These are phyloP conservation scores for Leptobrachium leishanense DNA, from an alignment of 2,113 vertebrate genomes.

Conservation along the genomic window DNA sequence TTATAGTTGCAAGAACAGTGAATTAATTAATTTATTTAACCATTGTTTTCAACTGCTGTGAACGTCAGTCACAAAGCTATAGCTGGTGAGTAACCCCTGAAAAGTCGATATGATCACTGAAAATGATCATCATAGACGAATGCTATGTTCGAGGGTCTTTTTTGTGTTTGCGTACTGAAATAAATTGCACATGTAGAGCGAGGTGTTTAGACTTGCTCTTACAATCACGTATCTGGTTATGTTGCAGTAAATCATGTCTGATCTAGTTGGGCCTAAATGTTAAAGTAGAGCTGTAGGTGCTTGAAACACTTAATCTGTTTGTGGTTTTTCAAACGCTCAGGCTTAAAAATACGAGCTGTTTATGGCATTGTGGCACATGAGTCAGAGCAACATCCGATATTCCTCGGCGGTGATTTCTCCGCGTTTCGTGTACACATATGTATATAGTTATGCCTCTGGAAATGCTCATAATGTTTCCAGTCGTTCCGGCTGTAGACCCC, in stretches of 20 bases:
- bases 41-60: too few species aligned
- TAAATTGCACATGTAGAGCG: background rate
- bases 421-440: conserved; percentile 11
- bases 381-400: background rate
- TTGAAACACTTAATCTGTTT: conserved; percentile 1
- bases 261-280: background rate
- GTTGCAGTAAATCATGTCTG: background rate
- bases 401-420: background rate
- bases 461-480: conserved; percentile 7
- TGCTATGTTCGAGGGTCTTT: too few species aligned
- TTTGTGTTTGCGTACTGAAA: too few species aligned
- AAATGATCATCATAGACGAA: too few species aligned
- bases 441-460: conserved; percentile 15
- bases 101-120: too few species aligned
- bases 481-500: background rate
- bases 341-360: conserved; percentile 5
- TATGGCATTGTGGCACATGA: background rate
- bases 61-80: too few species aligned
- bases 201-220: background rate
- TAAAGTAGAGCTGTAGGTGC: background rate
- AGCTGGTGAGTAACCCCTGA: too few species aligned
- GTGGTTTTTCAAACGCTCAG: background rate
- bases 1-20: too few species aligned
- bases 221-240: background rate
- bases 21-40: too few species aligned